Base-by-base conservation (phyloP, 2,797 vertebrate species). In the Sebastes wilsoni region DNA sequence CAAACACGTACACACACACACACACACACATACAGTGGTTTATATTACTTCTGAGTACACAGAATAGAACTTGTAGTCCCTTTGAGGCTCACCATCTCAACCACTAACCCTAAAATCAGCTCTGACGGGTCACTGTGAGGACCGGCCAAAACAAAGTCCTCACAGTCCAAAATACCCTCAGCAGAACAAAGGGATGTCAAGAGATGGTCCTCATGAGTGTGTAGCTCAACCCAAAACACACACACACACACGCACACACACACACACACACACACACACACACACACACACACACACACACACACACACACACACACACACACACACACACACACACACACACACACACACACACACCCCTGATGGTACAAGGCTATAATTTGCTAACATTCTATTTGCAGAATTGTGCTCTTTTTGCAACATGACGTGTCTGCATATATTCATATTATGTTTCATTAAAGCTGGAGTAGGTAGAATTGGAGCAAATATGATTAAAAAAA, bases 61-160 rank as follows among this genome's bases (percentile, higher is more conserved):
- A 64, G 52, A 78, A 77, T 66, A 20, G 64, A 77, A 56, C 16
- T 25, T 66, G 46, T 78, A 42, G 34, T 66, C 82, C 79, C 82
- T 85, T 82, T 85, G 77, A 82, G 88, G 82, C 64, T 84, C 55
- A 67, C 87, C 84, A 81, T 83, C 36, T 66, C 34, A 81, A 81
- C 83, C 88, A 70, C 88, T 78, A 77, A 81, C 77, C 85, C 87
- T 89, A 80, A 91, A 90, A 91, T 87, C 81, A 91, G 75, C 72
- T 32, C 3, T 42, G 82, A 82, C 3, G 30, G 75, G 42, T 82
- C 85, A 87, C 85, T 82, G 74, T 82, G 81, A 88, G 65, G 77
- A 76, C 36, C 0, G 20, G 81, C 89, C 84, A 87, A 83, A 30
- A 72, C 68, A 84, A 81, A 82, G 68, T 68, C 59, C 56, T 81